Evolutionary conservation across 1,140 invertebrate genomes (phyloP).

Genomic region (Elymnias hypermnestra): DNA sequence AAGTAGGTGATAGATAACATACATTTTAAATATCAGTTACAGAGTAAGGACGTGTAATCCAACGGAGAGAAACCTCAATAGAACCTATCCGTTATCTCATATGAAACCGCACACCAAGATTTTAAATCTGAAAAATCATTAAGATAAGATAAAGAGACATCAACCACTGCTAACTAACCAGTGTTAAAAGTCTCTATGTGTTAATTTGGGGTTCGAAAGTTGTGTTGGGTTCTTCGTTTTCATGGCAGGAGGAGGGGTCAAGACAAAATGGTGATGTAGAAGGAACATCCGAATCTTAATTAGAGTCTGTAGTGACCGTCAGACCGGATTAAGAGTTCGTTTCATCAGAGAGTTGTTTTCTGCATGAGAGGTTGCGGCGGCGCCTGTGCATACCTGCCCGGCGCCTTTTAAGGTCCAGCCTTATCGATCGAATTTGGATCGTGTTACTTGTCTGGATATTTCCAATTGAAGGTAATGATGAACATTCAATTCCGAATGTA

Average conservation of each 20-base stretch:
- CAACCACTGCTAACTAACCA: conserved; percentile 26
- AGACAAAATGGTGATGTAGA: conserved; percentile 27
- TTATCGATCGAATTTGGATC: conserved; percentile 50
- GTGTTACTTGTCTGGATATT: conserved; percentile 44
- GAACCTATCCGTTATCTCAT: conserved; percentile 22
- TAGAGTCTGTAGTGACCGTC: conserved; percentile 63
- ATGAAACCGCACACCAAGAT: conserved; percentile 62
- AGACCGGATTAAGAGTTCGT: conserved; percentile 57
- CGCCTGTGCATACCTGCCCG: conserved; percentile 47
- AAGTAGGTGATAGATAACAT: conserved; percentile 12
- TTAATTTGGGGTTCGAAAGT: conserved; percentile 1
- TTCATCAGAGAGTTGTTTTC: conserved; percentile 63
- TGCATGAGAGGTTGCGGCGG: conserved; percentile 51
- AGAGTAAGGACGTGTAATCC: conserved; percentile 21
- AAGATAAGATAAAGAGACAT: conserved; percentile 59
- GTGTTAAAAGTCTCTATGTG: conserved; percentile 15
- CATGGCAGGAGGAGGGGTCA: conserved; percentile 12
- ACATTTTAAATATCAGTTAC: conserved; percentile 21
- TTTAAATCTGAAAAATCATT: conserved; percentile 62
- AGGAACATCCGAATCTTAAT: conserved; percentile 52
- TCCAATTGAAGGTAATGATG: conserved; percentile 27
- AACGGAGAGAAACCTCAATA: conserved; percentile 17
- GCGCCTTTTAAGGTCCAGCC: conserved; percentile 47
- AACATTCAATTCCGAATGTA: conserved; percentile 21
- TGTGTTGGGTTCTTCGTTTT: neutral